These are phyloP conservation scores for Isoperla grammatica DNA, from an alignment of 2,888 invertebrate species.

Conservation along the genomic window DNA sequence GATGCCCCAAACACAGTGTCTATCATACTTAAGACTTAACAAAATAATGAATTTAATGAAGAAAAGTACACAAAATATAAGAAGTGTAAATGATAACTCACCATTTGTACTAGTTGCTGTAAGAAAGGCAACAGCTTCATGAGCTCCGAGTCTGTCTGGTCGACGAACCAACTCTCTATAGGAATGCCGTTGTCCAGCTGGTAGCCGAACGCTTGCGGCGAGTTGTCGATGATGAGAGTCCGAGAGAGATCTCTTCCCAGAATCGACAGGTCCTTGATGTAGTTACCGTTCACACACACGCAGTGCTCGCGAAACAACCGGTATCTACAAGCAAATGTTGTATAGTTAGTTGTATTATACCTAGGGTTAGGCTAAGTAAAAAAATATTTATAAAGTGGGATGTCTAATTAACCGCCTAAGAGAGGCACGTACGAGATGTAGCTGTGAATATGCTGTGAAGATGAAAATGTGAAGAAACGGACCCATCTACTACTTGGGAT, in stretches of 20 bases:
- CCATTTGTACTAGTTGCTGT: conserved; percentile 75
- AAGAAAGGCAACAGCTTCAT: conserved; percentile 89
- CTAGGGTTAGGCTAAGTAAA: not conserved
- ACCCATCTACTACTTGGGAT: too few species aligned
- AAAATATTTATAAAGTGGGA: not conserved
- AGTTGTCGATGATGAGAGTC: conserved; percentile 83
- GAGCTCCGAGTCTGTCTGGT: conserved; percentile 81
- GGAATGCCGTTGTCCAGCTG: conserved; percentile 95
- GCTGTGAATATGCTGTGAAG: too few species aligned
- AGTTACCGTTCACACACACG: conserved; percentile 91
- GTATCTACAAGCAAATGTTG: conserved; percentile 47
- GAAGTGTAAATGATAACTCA: too few species aligned
- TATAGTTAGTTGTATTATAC: not conserved
- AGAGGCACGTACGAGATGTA: too few species aligned
- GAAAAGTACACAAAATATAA: too few species aligned
- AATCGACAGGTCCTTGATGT: conserved; percentile 91
- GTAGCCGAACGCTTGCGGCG: conserved; percentile 90
- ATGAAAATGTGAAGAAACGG: too few species aligned
- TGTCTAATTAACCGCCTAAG: too few species aligned
- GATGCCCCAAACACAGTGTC: too few species aligned
- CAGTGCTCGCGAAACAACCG: conserved; percentile 94
- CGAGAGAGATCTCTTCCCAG: conserved; percentile 86
- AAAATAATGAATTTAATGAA: too few species aligned
- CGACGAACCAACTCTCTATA: conserved; percentile 95
- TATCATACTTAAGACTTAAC: too few species aligned